A percentile compares a stretch with the other conserved stretches of the same genome.
phyloP scores from a whole-genome alignment of 2,113 vertebrate species.

The Ibidorhyncha struthersii region DNA sequence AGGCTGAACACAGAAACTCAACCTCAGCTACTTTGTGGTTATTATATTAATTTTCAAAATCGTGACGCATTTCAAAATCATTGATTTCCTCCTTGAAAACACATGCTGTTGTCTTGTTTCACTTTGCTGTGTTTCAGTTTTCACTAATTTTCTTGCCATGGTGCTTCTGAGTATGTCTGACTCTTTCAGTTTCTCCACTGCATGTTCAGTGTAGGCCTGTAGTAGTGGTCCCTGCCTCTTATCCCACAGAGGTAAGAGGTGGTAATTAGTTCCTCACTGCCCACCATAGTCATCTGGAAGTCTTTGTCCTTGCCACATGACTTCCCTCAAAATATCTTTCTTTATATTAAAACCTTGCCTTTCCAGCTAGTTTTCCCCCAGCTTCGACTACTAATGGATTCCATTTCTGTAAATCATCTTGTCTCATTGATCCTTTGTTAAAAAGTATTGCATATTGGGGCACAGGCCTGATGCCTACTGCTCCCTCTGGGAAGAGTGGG shows the following conservation, averaged over 20 bases:
- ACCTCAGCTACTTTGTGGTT: background rate
- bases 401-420: background rate
- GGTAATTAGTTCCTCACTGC: background rate
- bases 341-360: background rate
- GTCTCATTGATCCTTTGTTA: background rate
- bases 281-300: background rate
- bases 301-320: background rate
- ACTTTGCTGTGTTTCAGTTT: background rate
- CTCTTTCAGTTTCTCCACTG: background rate
- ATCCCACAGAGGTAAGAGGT: background rate
- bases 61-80: accelerated
- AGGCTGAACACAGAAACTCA: background rate
- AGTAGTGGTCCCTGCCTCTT: background rate
- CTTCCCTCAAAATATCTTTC: background rate
- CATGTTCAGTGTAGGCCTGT: background rate
- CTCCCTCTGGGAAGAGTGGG: background rate
- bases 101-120: background rate
- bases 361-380: background rate
- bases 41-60: background rate
- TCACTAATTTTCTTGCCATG: background rate
- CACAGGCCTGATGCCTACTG: background rate
- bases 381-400: background rate
- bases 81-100: background rate
- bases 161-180: background rate
- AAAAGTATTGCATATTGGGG: background rate